Base-by-base conservation (phyloP, 2,888 invertebrate genomes). In the Caenorhabditis japonica region DNA sequence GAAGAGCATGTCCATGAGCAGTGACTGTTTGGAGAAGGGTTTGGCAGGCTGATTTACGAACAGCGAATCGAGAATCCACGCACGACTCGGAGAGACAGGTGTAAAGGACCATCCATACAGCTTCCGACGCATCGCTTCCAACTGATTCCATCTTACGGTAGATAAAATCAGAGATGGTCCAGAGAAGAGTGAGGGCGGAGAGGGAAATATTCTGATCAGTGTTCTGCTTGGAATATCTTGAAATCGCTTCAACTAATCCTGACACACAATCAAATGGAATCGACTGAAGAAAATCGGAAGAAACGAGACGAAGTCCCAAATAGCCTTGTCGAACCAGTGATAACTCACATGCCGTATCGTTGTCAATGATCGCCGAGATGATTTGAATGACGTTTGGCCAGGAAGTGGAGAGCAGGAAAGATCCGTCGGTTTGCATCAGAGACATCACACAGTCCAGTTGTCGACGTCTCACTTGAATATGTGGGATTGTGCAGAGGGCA, bases 11-110 rank as follows among this genome's bases (percentile, higher is more conserved):
- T 25, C 82, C 82, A 43, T 99, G 97, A 0, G 97, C 95, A 0
- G 94, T 93, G 87, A 99, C 94, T 17, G 97, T 97, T 51, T 96
- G 96, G 90, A 99, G 97, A 60, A 99, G 90, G 0, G 99, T 99
- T 90, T 97, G 97, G 47, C 95, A 94, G 7, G 97, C 95, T 4
- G 96, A 96, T 59, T 85, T 85, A 4, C 97, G 92, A 0, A 97
- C 96, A 0, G 97, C 96, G 0, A 97, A 97, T 21, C 97, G 92
- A 10, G 93, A 90, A 89, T 99, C 97, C 43, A 97, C 95, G 87
- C 97, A 99, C 38, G 97, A 90, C 47, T 89, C 88, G 4, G 89
- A 89, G 10, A 90, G 87, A 55, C 88, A 87, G 13, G 86, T 84
- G 83, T 87, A 88, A 13, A 88, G 71, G 8, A 83, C 82, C 53